A percentile compares a stretch with the other conserved stretches of the same genome.
These are phyloP conservation scores for Grus americana DNA, from an alignment of 2,113 vertebrate species.

Conservation along the genomic window DNA sequence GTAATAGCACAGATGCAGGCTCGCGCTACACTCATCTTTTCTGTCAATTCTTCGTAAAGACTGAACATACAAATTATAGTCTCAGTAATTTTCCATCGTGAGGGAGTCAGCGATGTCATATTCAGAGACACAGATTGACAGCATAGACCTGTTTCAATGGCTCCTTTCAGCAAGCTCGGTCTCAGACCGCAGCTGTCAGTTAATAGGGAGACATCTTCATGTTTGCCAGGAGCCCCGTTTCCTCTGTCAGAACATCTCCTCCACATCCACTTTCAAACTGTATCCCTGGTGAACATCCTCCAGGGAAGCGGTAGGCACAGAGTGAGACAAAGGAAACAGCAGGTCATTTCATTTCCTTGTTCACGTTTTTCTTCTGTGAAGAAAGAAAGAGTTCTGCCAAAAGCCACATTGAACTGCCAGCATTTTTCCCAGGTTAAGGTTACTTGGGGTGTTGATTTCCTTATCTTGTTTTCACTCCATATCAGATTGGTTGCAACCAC, in stretches of 20 bases:
- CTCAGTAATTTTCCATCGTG: neutral
- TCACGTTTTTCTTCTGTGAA: neutral
- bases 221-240: neutral
- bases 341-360: neutral
- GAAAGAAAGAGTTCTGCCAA: neutral
- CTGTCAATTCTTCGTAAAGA: neutral
- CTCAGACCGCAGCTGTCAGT: neutral
- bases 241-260: neutral
- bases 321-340: neutral
- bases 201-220: neutral
- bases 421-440: neutral
- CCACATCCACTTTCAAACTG: neutral
- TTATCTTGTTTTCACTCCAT: neutral
- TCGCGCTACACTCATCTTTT: neutral
- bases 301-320: neutral
- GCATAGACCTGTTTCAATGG: neutral
- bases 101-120: accelerated
- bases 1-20: neutral
- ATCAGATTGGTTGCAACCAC: neutral
- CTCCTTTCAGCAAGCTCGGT: neutral
- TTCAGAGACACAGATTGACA: neutral
- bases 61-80: slow-evolving; percentile 3
- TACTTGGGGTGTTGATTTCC: neutral
- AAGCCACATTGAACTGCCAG: accelerated
- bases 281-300: neutral